Evolutionary conservation across 2,113 vertebrate genomes (phyloP).

Genomic region (Sphyrna mokarran): DNA sequence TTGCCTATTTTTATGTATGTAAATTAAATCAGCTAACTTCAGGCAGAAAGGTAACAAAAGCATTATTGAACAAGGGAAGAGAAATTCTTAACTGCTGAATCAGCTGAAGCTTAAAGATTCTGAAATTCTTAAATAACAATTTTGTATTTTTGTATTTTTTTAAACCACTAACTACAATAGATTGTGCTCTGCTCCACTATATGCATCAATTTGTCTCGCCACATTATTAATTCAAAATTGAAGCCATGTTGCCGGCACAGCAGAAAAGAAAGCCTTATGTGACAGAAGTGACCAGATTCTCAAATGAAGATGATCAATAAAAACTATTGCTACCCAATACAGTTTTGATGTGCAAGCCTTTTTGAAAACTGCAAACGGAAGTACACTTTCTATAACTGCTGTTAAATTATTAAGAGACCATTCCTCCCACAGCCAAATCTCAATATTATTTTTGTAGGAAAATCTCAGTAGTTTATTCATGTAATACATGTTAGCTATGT

Average conservation of each 20-base stretch:
- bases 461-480: conserved; percentile 60
- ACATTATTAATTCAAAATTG: conserved; percentile 78
- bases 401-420: conserved; percentile 67
- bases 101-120: background rate
- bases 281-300: conserved; percentile 79
- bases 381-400: conserved; percentile 56
- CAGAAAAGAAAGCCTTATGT: conserved; percentile 75
- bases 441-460: conserved; percentile 61
- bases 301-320: conserved; percentile 81
- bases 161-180: background rate
- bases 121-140: conserved; percentile 4
- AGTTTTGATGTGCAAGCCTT: conserved; percentile 59
- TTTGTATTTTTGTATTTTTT: background rate
- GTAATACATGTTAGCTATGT: conserved; percentile 55
- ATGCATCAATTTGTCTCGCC: conserved; percentile 46
- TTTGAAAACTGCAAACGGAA: conserved; percentile 63
- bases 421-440: conserved; percentile 62
- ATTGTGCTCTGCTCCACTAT: background rate
- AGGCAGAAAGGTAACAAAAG: background rate
- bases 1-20: background rate
- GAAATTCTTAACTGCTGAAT: background rate
- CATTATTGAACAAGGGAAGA: background rate
- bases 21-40: background rate
- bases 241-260: conserved; percentile 65
- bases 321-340: conserved; percentile 51